Evolutionary conservation across 2,888 invertebrate species (phyloP), one percentile per base, ranked within the genome.

Genomic region (Agapostemon virescens): DNA sequence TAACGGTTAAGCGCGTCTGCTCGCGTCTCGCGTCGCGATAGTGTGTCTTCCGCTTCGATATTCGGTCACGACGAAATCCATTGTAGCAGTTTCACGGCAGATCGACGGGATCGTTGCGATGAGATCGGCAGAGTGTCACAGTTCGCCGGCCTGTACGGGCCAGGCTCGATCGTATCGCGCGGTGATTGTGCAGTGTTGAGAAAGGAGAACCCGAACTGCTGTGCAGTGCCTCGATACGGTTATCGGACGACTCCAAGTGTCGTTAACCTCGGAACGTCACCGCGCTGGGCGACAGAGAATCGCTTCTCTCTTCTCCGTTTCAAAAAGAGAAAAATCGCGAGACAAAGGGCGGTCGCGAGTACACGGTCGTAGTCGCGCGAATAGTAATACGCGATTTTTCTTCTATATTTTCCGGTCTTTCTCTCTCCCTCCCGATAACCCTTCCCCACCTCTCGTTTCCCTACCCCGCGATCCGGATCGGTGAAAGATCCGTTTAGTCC

Each of bases 221-320:
- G 58, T 26, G 36, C 7, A n/a, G 26, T 33, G 23, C 36, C 36
- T 42, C n/a, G 67, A 30, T 66, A 42, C 20, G 45, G 55, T n/a
- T 64, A 58, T 66, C 76, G 66, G 30, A 66, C n/a, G 30, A 66
- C 26, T 30, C 75, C 61, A 20, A 20, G 66, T 58, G 77, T 77
- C 58, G 77, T 79, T 79, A 45, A 67, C 61, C 79, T 45, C 45
- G 45, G 67, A 76, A n/a, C 78, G 74, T 36, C 23, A n/a, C 55
- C 69, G 26, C 26, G 0, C 42, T n/a, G 15, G 45, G 30, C 61
- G 38, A 61, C 63, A 61, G 42, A 40, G 45, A 38, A 20, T 15
- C 13, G 45, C 45, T 45, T 36, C 42, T 42, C 36, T 11, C 67
- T 66, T 33, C 45, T 45, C 2, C n/a, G 49, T 49, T 49, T 49